Conservation (phyloP, 2,113 vertebrate genomes). For the Chaetorhynchus papuensis region DNA sequence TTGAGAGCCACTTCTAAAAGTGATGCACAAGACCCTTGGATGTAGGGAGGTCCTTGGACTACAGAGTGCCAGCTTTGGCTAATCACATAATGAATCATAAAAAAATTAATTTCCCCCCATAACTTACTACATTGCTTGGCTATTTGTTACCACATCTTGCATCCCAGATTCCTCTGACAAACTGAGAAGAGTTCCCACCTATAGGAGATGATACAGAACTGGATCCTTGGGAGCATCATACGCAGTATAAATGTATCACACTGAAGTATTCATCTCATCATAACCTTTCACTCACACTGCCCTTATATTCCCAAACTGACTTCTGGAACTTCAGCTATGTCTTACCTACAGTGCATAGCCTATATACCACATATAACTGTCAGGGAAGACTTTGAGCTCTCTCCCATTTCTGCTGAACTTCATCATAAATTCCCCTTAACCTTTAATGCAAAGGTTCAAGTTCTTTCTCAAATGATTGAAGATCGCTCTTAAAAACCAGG, state of each 20-base stretch:
- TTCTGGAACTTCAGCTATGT: not conserved
- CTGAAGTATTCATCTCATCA: not conserved
- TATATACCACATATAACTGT: not conserved
- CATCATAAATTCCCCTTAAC: not conserved
- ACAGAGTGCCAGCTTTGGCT: not conserved
- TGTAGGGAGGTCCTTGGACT: not conserved
- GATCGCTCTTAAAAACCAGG: not conserved
- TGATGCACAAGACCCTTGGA: not conserved
- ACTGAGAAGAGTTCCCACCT: not conserved
- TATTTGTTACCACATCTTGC: not conserved
- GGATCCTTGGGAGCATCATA: not conserved
- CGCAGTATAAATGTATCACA: not conserved
- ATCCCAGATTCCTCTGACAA: not conserved
- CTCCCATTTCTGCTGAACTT: not conserved
- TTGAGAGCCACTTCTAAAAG: not conserved
- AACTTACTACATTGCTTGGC: not conserved
- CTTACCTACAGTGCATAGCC: not conserved
- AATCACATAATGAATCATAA: not conserved
- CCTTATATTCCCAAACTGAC: not conserved
- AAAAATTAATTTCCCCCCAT: not conserved
- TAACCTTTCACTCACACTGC: not conserved
- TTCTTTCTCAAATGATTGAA: not conserved
- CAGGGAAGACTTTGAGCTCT: not conserved
- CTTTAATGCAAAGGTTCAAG: not conserved
- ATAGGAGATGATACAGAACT: not conserved